phyloP scores from a whole-genome alignment of 2,113 vertebrate species.

The Theristicus caerulescens region DNA sequence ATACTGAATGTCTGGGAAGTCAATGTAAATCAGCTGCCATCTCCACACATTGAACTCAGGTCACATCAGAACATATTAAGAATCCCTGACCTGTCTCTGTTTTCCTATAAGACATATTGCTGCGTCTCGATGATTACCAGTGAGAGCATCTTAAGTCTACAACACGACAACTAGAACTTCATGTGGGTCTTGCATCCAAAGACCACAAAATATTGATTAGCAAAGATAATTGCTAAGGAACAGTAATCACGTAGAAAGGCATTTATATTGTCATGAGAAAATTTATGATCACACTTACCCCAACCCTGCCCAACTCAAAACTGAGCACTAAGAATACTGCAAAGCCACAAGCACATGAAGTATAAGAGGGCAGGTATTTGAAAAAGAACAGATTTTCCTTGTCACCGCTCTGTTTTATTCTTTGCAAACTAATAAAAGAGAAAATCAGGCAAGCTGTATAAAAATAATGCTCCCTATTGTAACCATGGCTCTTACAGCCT shows the following conservation, averaged over 20 bases:
- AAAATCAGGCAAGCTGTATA: not conserved
- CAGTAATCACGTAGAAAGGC: not conserved
- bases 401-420: not conserved
- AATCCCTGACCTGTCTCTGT: not conserved
- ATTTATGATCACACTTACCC: not conserved
- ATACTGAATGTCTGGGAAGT: not conserved
- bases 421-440: slow-evolving; percentile 7
- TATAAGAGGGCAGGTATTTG: not conserved
- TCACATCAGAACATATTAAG: not conserved
- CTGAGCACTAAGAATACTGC: not conserved
- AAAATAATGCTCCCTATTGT: slow-evolving; percentile 18
- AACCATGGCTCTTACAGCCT: not conserved
- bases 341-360: not conserved
- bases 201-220: not conserved
- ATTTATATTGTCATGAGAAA: not conserved
- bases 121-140: not conserved
- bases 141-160: not conserved
- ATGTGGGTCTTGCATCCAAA: not conserved
- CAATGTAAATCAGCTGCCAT: not conserved
- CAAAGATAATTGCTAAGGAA: not conserved
- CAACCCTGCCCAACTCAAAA: not conserved
- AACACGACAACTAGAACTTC: not conserved
- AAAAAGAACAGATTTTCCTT: not conserved
- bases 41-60: not conserved
- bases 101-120: not conserved